Conservation (phyloP, 2,113 vertebrate genomes). For the Paradoxurus hermaphroditus region DNA sequence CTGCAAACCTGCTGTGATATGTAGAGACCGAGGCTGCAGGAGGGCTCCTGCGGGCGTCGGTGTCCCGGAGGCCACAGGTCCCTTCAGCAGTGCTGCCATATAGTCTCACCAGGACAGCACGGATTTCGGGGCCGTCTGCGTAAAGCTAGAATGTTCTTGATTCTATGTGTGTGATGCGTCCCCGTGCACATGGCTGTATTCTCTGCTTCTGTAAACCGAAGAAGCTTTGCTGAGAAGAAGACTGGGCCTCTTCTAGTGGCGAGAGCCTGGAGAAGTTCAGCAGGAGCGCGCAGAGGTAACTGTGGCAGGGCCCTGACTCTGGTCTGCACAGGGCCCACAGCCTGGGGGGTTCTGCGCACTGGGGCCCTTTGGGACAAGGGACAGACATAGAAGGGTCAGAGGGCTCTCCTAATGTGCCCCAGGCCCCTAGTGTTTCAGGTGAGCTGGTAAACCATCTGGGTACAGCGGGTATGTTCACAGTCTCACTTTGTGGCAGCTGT, state of each 20-base stretch:
- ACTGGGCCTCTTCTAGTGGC: neutral
- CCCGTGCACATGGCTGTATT: neutral
- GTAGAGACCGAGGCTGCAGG: neutral
- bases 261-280: neutral
- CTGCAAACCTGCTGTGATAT: neutral
- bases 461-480: neutral
- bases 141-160: too few relatives aligned
- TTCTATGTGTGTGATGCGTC: neutral
- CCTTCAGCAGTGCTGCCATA: neutral
- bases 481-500: neutral
- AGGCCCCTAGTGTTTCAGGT: neutral
- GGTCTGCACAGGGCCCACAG: neutral
- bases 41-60: neutral
- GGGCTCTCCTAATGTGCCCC: neutral
- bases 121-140: neutral
- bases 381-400: accelerated
- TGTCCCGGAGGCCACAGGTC: neutral
- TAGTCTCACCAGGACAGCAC: accelerated
- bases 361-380: neutral
- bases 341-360: neutral
- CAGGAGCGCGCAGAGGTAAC: constrained; percentile 35
- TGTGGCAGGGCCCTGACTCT: neutral
- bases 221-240: neutral
- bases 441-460: neutral
- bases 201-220: neutral